Conservation (phyloP, 2,113 vertebrate species). For the Noturus placidus region DNA sequence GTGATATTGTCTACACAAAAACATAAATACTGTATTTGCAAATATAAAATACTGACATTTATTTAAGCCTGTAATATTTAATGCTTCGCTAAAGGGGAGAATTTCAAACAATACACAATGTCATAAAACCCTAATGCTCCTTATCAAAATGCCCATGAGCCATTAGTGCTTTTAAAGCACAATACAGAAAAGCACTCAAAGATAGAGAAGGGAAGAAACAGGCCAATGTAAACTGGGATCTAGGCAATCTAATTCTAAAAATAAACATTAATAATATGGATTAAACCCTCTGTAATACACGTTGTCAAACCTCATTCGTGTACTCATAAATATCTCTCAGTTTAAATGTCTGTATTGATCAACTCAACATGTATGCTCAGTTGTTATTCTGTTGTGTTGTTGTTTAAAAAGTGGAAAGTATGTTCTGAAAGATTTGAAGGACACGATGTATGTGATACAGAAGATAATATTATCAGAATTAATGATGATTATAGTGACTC, state of each 20-base stretch:
- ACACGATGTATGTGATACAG: background rate
- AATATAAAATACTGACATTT: background rate
- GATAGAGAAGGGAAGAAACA: slow-evolving; percentile 36
- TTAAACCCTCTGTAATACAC: slow-evolving; percentile 7
- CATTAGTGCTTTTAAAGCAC: slow-evolving; percentile 29
- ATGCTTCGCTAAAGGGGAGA: slow-evolving; percentile 31
- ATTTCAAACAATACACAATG: slow-evolving; percentile 16
- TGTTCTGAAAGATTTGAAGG: background rate
- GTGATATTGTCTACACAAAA: background rate
- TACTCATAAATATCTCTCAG: background rate
- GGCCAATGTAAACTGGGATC: slow-evolving; percentile 25
- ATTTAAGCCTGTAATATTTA: background rate
- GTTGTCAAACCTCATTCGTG: background rate
- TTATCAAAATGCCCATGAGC: slow-evolving; percentile 40
- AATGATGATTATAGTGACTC: background rate
- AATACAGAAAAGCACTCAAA: slow-evolving; percentile 24
- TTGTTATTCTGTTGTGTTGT: background rate
- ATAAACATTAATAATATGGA: background rate
- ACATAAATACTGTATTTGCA: background rate
- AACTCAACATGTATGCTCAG: background rate
- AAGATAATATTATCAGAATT: slow-evolving; percentile 2
- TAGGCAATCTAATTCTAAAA: slow-evolving; percentile 33
- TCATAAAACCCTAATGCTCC: slow-evolving; percentile 33
- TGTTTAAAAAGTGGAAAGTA: background rate
- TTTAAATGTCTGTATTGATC: background rate